Conservation (phyloP, 2,113 vertebrate genomes). For the Percina caprodes region DNA sequence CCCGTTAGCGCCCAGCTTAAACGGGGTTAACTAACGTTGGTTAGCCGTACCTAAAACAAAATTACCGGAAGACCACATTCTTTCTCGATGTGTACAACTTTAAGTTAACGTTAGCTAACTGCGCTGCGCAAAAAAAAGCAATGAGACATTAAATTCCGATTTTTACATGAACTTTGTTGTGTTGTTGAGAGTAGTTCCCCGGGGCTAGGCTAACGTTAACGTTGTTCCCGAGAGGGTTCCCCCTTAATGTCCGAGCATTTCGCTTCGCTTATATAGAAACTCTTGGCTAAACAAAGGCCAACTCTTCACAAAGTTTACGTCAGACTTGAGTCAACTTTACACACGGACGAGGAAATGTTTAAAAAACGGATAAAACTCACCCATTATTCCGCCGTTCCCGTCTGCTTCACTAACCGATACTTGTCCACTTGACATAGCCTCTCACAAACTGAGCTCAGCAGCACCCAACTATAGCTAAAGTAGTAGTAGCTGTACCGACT, state of each 20-base stretch:
- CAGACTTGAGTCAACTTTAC: background rate
- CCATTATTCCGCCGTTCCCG: conserved; percentile 77
- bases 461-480: conserved; percentile 9
- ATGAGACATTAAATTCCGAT: fast-evolving
- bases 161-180: background rate
- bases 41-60: background rate
- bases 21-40: background rate
- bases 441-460: conserved; percentile 41
- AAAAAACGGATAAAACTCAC: conserved; percentile 59
- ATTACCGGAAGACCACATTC: conserved; percentile 36
- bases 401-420: conserved; percentile 52
- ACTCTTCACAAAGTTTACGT: background rate
- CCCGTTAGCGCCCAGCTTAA: background rate
- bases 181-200: too few relatives aligned
- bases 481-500: background rate
- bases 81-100: background rate
- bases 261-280: background rate
- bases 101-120: background rate
- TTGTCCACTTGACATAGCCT: conserved; percentile 72
- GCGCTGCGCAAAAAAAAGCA: background rate
- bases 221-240: background rate
- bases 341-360: background rate
- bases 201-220: conserved; percentile 29
- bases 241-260: background rate
- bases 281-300: too few relatives aligned